These are phyloP conservation scores for Bradypus variegatus DNA, from an alignment of 2,797 vertebrate genomes.

Conservation along the genomic window DNA sequence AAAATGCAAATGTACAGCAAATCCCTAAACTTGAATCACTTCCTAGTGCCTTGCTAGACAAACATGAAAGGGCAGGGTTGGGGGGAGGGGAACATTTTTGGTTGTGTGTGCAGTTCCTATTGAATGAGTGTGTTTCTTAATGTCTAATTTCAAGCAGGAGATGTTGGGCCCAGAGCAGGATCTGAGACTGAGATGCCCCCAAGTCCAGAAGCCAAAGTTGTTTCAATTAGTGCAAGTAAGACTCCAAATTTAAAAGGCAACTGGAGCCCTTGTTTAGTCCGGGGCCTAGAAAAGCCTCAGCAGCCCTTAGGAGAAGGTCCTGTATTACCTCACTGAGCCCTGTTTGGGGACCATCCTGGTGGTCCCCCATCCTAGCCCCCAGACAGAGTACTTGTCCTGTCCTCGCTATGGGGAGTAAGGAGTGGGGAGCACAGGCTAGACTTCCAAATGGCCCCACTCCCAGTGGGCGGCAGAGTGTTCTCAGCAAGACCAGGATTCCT, in stretches of 20 bases:
- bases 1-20: constrained; percentile 74
- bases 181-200: background rate
- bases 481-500: background rate
- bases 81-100: constrained; percentile 22
- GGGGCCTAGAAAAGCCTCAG: background rate
- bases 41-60: constrained; percentile 89
- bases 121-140: constrained; percentile 30
- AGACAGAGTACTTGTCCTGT: background rate
- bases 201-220: background rate
- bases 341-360: background rate
- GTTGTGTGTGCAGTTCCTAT: constrained; percentile 34
- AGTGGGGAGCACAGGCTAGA: background rate
- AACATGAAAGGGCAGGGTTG: constrained; percentile 46
- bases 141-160: constrained; percentile 56
- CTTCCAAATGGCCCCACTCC: background rate
- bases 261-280: background rate
- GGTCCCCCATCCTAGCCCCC: background rate
- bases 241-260: background rate
- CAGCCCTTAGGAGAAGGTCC: background rate
- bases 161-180: background rate
- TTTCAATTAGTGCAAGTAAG: background rate
- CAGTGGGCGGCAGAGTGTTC: background rate
- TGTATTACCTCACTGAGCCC: background rate
- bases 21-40: constrained; percentile 90
- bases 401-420: background rate